Evolutionary conservation across 1,140 invertebrate genomes (phyloP).

Genomic region (Geopemphigus sp.): DNA sequence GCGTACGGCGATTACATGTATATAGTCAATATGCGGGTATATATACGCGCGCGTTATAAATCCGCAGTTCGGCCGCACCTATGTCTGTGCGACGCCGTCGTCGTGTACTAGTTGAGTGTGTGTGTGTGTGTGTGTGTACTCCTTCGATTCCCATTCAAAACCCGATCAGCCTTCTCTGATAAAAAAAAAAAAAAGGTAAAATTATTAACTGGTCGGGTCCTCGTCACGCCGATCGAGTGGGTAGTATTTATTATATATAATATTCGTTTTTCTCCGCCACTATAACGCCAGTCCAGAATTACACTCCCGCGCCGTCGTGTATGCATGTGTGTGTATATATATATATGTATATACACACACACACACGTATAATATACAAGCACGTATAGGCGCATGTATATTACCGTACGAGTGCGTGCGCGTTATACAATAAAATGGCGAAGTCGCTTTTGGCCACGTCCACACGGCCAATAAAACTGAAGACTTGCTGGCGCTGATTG

Average conservation of each 20-base stretch:
- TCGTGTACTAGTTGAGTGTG: background rate
- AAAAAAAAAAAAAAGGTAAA: conserved; percentile 29
- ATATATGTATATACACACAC: background rate
- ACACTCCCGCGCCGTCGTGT: background rate
- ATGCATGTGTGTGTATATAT: no score
- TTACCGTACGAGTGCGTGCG: no score
- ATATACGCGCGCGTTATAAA: conserved; percentile 8
- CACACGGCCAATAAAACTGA: conserved; percentile 47
- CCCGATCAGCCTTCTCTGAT: conserved; percentile 42
- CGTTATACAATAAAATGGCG: conserved; percentile 48
- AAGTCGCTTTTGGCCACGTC: conserved; percentile 47
- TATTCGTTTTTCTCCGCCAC: background rate
- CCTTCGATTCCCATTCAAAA: conserved; percentile 43
- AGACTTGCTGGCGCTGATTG: conserved; percentile 35
- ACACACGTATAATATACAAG: background rate
- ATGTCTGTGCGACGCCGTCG: background rate
- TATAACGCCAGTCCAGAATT: background rate
- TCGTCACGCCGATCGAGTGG: conserved; percentile 23
- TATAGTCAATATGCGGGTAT: background rate
- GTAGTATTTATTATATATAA: conserved; percentile 25
- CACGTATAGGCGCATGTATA: background rate
- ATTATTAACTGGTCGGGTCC: conserved; percentile 41
- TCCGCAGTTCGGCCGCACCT: conserved; percentile 44
- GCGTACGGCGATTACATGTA: background rate
- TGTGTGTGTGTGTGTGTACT: background rate